A percentile compares a stretch with the other conserved stretches of the same genome.
Conservation (phyloP, 2,888 invertebrate genomes). For the Athalia rosae region DNA sequence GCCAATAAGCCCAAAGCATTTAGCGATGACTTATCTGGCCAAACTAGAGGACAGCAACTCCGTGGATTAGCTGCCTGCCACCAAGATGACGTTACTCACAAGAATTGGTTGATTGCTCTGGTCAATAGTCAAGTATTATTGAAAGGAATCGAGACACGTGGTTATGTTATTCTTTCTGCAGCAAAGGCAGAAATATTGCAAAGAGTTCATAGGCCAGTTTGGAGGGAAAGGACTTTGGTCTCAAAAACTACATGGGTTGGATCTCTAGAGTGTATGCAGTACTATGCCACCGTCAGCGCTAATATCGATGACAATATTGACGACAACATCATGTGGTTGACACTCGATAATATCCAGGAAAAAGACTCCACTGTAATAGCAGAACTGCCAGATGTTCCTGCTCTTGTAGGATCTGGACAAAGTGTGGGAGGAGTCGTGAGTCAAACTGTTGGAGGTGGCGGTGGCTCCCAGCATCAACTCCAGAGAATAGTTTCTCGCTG, state of each 20-base stretch:
- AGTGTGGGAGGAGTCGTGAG: constrained; percentile 98
- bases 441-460: constrained; percentile 89
- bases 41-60: constrained; percentile 84
- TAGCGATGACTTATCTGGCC: constrained; percentile 92
- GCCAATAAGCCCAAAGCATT: constrained; percentile 96
- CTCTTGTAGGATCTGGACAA: constrained; percentile 94
- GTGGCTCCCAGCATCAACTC: constrained; percentile 79
- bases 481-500: constrained; percentile 98
- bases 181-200: constrained; percentile 97
- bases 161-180: constrained; percentile 97
- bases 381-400: constrained; percentile 89
- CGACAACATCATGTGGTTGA: constrained; percentile 97
- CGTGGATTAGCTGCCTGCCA: constrained; percentile 92
- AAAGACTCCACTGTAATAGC: constrained; percentile 86
- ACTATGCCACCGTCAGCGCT: constrained; percentile 97
- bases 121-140: constrained; percentile 95
- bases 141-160: constrained; percentile 97
- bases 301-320: constrained; percentile 72
- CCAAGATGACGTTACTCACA: constrained; percentile 92
- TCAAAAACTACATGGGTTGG: constrained; percentile 98
- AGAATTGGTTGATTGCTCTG: constrained; percentile 95
- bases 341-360: constrained; percentile 92
- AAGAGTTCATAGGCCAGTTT: constrained; percentile 90
- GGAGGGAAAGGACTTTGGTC: constrained; percentile 90
- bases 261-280: constrained; percentile 97